These are phyloP conservation scores for Pangasianodon gigas DNA, from an alignment of 2,113 vertebrate species.

Conservation along the genomic window DNA sequence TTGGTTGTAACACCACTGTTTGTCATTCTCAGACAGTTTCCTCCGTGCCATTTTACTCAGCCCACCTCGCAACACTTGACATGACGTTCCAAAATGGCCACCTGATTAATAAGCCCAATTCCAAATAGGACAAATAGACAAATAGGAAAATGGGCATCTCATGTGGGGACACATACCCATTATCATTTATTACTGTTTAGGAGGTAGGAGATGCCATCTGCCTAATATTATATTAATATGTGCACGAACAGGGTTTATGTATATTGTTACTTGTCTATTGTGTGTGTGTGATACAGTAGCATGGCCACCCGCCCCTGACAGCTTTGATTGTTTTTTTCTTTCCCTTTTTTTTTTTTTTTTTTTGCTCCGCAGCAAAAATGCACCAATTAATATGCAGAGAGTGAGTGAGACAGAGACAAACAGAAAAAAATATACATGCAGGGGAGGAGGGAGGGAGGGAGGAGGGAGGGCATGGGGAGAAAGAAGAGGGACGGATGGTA, in stretches of 20 bases:
- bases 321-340: conserved; percentile 77
- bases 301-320: conserved; percentile 76
- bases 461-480: conserved; percentile 44
- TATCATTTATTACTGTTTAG: neutral
- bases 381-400: conserved; percentile 84
- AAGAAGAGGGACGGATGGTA: conserved; percentile 2
- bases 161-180: neutral
- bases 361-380: conserved; percentile 80
- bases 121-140: conserved; percentile 18
- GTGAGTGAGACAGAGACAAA: conserved; percentile 75
- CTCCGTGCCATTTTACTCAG: conserved; percentile 37
- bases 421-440: conserved; percentile 62
- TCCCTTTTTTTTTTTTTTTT: neutral
- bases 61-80: conserved; percentile 29
- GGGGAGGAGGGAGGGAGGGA: conserved; percentile 59
- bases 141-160: conserved; percentile 8
- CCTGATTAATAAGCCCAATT: conserved; percentile 41
- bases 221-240: conserved; percentile 36
- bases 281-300: conserved; percentile 71
- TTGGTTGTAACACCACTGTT: neutral
- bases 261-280: conserved; percentile 11
- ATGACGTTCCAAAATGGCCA: conserved; percentile 43
- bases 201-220: neutral
- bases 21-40: conserved; percentile 7
- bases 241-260: conserved; percentile 13